phyloP scores from a whole-genome alignment of 2,888 invertebrate genomes.

The Xylophagus ater region DNA sequence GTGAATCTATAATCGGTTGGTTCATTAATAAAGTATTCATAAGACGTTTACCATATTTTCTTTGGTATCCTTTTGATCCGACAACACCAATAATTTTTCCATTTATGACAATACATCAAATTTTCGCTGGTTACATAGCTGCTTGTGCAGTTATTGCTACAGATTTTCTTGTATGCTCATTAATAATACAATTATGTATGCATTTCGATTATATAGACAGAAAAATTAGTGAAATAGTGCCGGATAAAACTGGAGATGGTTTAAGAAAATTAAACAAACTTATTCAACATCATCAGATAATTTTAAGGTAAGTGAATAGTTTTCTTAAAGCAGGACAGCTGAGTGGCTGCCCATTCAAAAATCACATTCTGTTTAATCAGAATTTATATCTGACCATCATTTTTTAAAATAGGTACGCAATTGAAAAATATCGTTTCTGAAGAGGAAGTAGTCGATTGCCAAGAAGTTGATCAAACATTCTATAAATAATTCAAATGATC shows the following conservation, averaged over 20 bases:
- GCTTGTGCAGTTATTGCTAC: slow-evolving; percentile 1
- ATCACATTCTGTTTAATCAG: neutral
- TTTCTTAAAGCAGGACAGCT: neutral
- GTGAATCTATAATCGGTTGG: neutral
- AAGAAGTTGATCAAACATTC: neutral
- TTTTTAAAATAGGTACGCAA: slow-evolving; percentile 1
- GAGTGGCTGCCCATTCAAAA: neutral
- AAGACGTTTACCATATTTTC: slow-evolving; percentile 3
- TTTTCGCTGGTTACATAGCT: neutral
- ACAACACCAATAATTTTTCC: neutral
- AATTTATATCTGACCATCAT: slow-evolving; percentile 1
- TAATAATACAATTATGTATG: neutral
- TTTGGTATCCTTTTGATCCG: slow-evolving; percentile 6
- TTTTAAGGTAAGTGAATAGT: neutral
- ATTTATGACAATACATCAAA: neutral
- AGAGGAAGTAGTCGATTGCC: neutral
- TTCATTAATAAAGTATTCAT: neutral
- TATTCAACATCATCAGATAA: neutral
- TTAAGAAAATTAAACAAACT: neutral
- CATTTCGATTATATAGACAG: slow-evolving; percentile 5
- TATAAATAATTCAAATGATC: no score
- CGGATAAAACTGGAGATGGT: neutral
- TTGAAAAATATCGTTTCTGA: neutral
- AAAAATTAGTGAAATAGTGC: neutral
- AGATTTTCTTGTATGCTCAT: slow-evolving; percentile 1